A percentile compares a stretch with the other conserved stretches of the same genome.
These are phyloP conservation scores for Psittacula cyanocephala DNA, from an alignment of 2,113 vertebrate genomes.

Conservation along the genomic window DNA sequence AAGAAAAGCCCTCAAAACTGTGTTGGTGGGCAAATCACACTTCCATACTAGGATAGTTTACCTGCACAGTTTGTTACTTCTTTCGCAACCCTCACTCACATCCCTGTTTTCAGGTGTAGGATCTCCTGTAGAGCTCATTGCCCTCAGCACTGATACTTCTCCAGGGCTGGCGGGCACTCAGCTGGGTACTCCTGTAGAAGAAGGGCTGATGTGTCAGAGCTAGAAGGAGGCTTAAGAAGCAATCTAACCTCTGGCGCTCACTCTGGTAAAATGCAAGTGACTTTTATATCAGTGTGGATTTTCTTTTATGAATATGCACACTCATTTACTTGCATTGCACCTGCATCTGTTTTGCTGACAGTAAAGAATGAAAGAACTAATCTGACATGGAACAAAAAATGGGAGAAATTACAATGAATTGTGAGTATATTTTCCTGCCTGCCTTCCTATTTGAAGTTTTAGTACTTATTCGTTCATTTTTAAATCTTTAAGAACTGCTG, in stretches of 20 bases:
- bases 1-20: background rate
- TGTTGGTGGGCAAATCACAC: background rate
- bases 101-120: background rate
- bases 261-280: background rate
- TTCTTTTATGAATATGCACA: background rate
- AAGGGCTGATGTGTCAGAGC: background rate
- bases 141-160: accelerated
- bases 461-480: background rate
- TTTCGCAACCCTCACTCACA: background rate
- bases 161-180: accelerated
- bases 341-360: slow-evolving; percentile 26
- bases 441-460: background rate
- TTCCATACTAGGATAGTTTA: background rate
- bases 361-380: background rate
- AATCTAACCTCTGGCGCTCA: background rate
- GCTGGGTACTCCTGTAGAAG: background rate
- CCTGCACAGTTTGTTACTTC: background rate
- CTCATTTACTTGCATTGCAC: background rate
- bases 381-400: background rate
- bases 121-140: background rate
- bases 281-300: background rate
- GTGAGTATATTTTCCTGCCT: background rate
- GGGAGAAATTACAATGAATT: background rate
- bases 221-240: background rate
- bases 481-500: background rate